A percentile compares a stretch with the other conserved stretches of the same genome.
These are phyloP conservation scores for Agriopis marginaria DNA, from an alignment of 2,888 invertebrate genomes.

Conservation along the genomic window DNA sequence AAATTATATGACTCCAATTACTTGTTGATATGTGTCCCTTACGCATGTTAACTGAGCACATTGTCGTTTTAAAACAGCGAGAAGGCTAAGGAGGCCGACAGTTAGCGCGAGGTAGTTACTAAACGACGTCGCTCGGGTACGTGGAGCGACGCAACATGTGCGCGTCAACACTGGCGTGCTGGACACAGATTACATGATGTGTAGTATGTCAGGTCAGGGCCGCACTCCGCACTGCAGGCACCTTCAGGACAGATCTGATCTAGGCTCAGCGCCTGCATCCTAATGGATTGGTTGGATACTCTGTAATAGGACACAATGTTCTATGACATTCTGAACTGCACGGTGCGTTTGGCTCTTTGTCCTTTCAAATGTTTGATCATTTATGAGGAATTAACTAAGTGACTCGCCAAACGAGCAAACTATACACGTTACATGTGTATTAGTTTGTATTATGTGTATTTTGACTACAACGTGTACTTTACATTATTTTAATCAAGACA, in stretches of 20 bases:
- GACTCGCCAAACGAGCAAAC: too few relatives aligned
- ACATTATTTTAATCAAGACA: too few relatives aligned
- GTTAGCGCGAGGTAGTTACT: background rate
- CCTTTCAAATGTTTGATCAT: too few relatives aligned
- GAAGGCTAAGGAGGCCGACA: background rate
- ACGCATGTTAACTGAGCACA: background rate
- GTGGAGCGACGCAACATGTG: background rate
- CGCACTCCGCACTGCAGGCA: background rate
- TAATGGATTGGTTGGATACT: too few relatives aligned
- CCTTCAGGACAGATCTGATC: background rate
- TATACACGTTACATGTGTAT: too few relatives aligned
- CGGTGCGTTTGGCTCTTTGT: too few relatives aligned
- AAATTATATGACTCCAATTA: slow-evolving; percentile 5
- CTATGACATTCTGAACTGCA: too few relatives aligned
- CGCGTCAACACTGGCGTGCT: background rate
- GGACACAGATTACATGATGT: background rate
- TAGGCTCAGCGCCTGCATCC: too few relatives aligned
- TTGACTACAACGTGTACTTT: too few relatives aligned
- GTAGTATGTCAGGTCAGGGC: background rate
- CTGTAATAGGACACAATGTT: too few relatives aligned
- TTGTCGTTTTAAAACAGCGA: background rate
- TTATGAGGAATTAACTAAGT: too few relatives aligned
- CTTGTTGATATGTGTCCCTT: background rate
- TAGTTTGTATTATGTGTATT: too few relatives aligned
- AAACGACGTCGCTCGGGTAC: background rate